Percentiles rank a stretch among this genome's conserved stretches.
Evolutionary conservation across 1,140 invertebrate genomes (phyloP).

Genomic region (Drosophila pruinosa): DNA sequence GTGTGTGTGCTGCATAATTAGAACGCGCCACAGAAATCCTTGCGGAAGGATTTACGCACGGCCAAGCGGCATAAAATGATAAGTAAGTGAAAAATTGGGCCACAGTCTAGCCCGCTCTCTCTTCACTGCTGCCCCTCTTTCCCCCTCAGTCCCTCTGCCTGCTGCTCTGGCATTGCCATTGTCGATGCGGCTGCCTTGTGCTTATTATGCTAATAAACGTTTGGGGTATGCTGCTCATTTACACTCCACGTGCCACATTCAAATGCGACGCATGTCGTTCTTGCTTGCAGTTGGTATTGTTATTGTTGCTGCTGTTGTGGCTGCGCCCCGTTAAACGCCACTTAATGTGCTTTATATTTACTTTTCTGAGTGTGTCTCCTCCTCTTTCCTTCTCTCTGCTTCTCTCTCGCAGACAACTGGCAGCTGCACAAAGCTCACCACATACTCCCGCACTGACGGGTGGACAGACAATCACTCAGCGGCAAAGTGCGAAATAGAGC

Average conservation of each 20-base stretch:
- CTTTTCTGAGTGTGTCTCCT: constrained; percentile 30
- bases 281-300: neutral
- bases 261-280: constrained; percentile 7
- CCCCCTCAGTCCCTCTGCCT: neutral
- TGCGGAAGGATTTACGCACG: constrained; percentile 65
- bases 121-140: neutral
- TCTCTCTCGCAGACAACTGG: constrained; percentile 17
- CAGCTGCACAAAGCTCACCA: constrained; percentile 34
- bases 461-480: constrained; percentile 13
- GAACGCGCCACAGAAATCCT: constrained; percentile 52
- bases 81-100: constrained; percentile 58
- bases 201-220: constrained; percentile 58
- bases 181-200: constrained; percentile 15
- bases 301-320: constrained; percentile 49
- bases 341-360: constrained; percentile 79
- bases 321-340: constrained; percentile 70
- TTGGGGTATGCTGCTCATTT: constrained; percentile 38
- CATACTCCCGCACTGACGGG: neutral
- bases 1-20: constrained; percentile 45
- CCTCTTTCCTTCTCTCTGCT: neutral
- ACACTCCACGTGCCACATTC: constrained; percentile 25
- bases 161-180: neutral
- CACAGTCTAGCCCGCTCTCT: neutral
- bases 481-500: constrained; percentile 36
- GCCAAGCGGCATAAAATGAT: constrained; percentile 77